Base-by-base conservation (phyloP, 1,140 invertebrate genomes). In the Manduca sexta region DNA sequence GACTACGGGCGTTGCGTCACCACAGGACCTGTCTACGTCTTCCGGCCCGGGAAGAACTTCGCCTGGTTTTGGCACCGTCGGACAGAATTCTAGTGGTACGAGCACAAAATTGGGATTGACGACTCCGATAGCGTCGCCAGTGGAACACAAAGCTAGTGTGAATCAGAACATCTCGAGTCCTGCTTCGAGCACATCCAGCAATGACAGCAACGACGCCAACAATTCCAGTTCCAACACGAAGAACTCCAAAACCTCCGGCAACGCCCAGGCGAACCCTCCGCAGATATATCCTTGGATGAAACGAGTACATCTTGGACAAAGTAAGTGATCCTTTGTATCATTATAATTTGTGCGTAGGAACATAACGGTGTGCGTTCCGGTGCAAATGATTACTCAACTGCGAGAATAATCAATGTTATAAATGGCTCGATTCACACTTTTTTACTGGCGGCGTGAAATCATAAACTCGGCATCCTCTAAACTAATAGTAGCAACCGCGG, bases 241-340 rank as follows among this genome's bases (percentile, higher is more conserved):
- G 68, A 88, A 87, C 58, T 71, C 85, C 21, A 88, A 88, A 57
- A 77, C 72, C 64, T 86, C 78, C 13, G 73, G 76, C 35, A 76
- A 68, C 48, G 74, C 82, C 31, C 85, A 87, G 56, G 86, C 86
- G 15, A 93, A 95, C 77, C 95, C 94, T 38, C 95, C 96, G 44
- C 95, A 97, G 76, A 98, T 98, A 67, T 98, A 97, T 86, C 96
- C 96, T 4, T 98, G 96, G 96, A 98, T 98, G 96, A 97, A 97
- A 84, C 90, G 96, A 87, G 96, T 97, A 74, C 96, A 98, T 85
- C 93, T 97, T 72, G 96, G 96, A 67, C 93, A 95, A 91, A 97
- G 96, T 97, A 90, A 97, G 95, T 96, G 78, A 48, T n/a, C 10
- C 14, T n/a, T 33, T 31, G 8, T 41, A n/a, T 10, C n/a, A n/a